phyloP scores from a whole-genome alignment of 2,888 invertebrate genomes.

The Cristatella mucedo region DNA sequence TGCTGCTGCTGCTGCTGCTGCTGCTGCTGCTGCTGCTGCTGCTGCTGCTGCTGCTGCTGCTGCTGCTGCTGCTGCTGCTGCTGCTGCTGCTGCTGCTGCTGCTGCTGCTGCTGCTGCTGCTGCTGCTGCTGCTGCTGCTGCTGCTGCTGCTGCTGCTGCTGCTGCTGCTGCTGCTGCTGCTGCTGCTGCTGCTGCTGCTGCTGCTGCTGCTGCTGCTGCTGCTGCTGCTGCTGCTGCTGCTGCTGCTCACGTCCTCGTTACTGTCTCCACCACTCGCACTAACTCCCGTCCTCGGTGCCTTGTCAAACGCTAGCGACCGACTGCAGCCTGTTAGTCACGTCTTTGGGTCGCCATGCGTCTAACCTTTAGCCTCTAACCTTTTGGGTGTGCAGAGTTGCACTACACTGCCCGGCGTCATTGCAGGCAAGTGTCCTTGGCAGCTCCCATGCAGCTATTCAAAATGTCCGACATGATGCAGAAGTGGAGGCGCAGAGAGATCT shows the following conservation, averaged over 20 bases:
- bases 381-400: too few species aligned
- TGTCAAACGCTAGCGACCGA: too few species aligned
- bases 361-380: too few species aligned
- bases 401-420: too few species aligned
- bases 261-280: too few species aligned
- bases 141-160: constrained; percentile 1
- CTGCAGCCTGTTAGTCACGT: too few species aligned
- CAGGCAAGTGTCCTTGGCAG: constrained; percentile 92
- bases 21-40: constrained; percentile 1
- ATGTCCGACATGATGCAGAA: constrained; percentile 99
- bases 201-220: constrained; percentile 1
- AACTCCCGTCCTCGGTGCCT: too few species aligned
- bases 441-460: constrained; percentile 91
- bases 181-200: constrained; percentile 1
- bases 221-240: constrained; percentile 1
- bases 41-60: constrained; percentile 1
- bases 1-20: constrained; percentile 1
- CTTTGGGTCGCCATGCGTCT: too few species aligned
- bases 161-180: constrained; percentile 1
- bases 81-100: constrained; percentile 1
- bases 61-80: constrained; percentile 1
- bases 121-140: constrained; percentile 1
- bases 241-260: neutral
- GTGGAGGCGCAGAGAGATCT: constrained; percentile 96
- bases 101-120: constrained; percentile 1